Evolutionary conservation across 2,888 invertebrate genomes (phyloP), one percentile per base, ranked within the genome.

Genomic region (Ligdia adustata): DNA sequence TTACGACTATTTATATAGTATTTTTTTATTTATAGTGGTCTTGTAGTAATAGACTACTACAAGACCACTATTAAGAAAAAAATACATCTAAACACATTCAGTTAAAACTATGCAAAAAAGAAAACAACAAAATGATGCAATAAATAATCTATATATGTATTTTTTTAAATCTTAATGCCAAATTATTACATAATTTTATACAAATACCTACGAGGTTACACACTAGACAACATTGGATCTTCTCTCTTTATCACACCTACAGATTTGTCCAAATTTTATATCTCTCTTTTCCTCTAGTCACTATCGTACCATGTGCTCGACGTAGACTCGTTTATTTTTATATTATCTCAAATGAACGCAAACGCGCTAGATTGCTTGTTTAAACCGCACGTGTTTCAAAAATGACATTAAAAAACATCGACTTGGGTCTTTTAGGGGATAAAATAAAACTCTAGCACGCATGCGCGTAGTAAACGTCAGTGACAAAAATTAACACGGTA

Each of bases 381-480:
- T 44, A 9, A 32, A 16, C 50, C 37, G 48, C 46, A 41, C 51
- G 51, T 15, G 9, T 7, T 26, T 15, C 3, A 29, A 14, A 40
- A 24, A 13, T 12, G 4, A 22, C 22, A 22, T 22, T 22, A 22
- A 22, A 22, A 22, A 20, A 22, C 4, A 22, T 7, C 13, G 4
- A 5, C 2, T 1, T 5, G 3, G 28, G 11, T 20, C 14, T 15
- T 7, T 28, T 24, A 26, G 35, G 14, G 14, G 9, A 13, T 27
- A 32, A 33, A 32, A 31, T 13, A 22, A 27, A 20, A 16, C 28
- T 2, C 12, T 41, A 32, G 26, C 38, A 35, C 57, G 56, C 56
- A 55, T 52, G 57, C 55, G 56, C 45, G 7, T 28, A 20, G n/a
- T n/a, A 14, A 42, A 48, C 31, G 55, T 53, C 57, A 57, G 35